Evolutionary conservation across 2,888 invertebrate species (phyloP).

Genomic region (Drosophila austrosaltans): DNA sequence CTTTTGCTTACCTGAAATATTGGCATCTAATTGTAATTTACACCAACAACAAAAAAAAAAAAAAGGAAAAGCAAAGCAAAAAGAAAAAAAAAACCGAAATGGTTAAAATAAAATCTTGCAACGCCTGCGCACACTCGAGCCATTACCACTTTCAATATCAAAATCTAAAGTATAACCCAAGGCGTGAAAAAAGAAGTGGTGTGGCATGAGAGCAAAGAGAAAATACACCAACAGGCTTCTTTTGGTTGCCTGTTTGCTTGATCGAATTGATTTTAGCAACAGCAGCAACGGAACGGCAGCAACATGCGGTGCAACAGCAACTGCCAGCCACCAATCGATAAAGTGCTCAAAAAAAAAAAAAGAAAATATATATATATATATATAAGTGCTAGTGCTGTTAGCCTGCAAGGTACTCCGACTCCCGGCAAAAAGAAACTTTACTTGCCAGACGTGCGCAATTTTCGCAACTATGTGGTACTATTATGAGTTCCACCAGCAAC

Average conservation of each 20-base stretch:
- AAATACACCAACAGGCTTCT: conserved; percentile 6
- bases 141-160: conserved; percentile 41
- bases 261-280: conserved; percentile 31
- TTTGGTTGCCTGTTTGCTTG: conserved; percentile 16
- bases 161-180: conserved; percentile 44
- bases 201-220: conserved; percentile 1
- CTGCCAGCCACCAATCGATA: conserved; percentile 24
- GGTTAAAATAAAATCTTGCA: conserved; percentile 19
- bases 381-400: conserved; percentile 13
- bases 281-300: conserved; percentile 1
- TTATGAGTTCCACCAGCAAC: conserved; percentile 2
- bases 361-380: too few relatives aligned
- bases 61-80: neutral
- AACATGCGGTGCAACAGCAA: conserved; percentile 8
- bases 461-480: conserved; percentile 14
- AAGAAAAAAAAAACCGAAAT: conserved; percentile 23
- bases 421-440: neutral
- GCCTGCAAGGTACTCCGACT: conserved; percentile 17
- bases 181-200: conserved; percentile 32
- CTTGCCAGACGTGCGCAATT: conserved; percentile 22
- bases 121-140: conserved; percentile 22
- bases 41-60: conserved; percentile 16
- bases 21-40: conserved; percentile 39
- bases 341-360: conserved; percentile 27
- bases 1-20: conserved; percentile 23